Percentiles rank a stretch among this genome's conserved stretches.
These are phyloP conservation scores for Cristatella mucedo DNA, from an alignment of 2,888 invertebrate species.

Conservation along the genomic window DNA sequence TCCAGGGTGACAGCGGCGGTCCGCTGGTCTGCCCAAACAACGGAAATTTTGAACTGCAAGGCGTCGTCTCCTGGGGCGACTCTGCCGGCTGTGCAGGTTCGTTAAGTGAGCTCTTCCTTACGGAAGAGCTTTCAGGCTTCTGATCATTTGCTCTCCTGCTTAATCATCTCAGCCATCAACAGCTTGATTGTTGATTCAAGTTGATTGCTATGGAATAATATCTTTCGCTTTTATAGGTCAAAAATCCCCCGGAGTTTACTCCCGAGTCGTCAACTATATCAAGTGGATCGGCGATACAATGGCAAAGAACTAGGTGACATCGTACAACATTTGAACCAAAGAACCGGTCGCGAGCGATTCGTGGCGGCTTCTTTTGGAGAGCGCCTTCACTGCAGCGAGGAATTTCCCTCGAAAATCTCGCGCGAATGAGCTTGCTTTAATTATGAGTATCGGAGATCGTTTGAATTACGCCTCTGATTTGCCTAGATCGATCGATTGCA, in stretches of 20 bases:
- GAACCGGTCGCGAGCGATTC: too few species aligned
- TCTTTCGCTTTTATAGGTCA: background rate
- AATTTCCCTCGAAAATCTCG: too few species aligned
- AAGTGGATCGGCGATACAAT: slow-evolving; percentile 4
- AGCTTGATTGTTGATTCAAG: background rate
- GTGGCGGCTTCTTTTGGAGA: too few species aligned
- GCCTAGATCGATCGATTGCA: too few species aligned
- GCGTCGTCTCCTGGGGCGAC: slow-evolving; percentile 9
- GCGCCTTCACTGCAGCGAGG: too few species aligned
- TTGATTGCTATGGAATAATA: background rate
- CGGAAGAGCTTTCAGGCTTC: too few species aligned
- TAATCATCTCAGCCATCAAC: background rate
- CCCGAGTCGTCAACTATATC: slow-evolving; percentile 1
- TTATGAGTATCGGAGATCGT: too few species aligned
- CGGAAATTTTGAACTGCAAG: slow-evolving; percentile 5
- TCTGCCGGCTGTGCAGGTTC: slow-evolving; percentile 4
- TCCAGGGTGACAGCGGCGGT: slow-evolving; percentile 7
- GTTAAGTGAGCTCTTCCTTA: background rate
- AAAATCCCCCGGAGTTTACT: slow-evolving; percentile 1
- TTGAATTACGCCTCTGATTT: too few species aligned
- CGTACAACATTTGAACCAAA: too few species aligned
- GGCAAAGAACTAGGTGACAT: slow-evolving; percentile 4
- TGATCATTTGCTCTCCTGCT: too few species aligned
- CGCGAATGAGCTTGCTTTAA: too few species aligned
- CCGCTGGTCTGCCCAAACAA: slow-evolving; percentile 2